Base-by-base conservation (phyloP, 2,888 invertebrate species). In the Xanthorhoe designata region DNA sequence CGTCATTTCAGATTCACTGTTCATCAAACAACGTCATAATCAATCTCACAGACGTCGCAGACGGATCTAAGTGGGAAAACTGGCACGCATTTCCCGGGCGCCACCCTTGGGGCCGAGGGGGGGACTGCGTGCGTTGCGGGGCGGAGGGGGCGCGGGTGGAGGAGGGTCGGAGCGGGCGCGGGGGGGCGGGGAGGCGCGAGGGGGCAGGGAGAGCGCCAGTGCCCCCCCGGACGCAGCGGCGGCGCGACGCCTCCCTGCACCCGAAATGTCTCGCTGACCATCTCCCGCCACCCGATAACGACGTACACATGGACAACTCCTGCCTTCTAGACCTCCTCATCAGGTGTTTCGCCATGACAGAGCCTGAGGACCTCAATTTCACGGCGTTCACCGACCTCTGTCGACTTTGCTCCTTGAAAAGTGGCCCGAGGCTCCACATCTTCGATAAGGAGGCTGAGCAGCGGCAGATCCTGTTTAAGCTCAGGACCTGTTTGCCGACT, bases 381-480 rank as follows among this genome's bases (percentile, higher is more conserved):
- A 94, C 94, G 79, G 94, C 94, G 83, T 96, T 96, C 88, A 94
- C 95, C 73, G 96, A 96, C 91, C 94, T 96, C 77, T 96, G 96
- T 86, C 94, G 96, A 83, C 93, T 96, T 75, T 96, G 96, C 86
- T 95, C 96, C 76, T 91, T 96, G 77, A 96, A 95, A 88, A 95
- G 95, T 82, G 96, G 95, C 72, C 95, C 95, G 75, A 94, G 96
- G 85, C 94, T 96, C 76, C 95, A 96, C 84, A 95, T 96, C 82
- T 96, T 96, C 85, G 96, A 96, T 82, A 95, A 96, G 84, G 95
- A 96, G 84, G 95, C 96, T 60, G 96, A 96, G 83, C 96, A 96
- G 84, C 91, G 96, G 76, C 96, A 96, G 88, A 91, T 96, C 75
- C 91, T 96, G 66, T 95, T 95, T 84, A 96, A 96, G 85, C 94